Evolutionary conservation across 2,888 invertebrate species (phyloP).

Genomic region (Chrysolina oricalcia): DNA sequence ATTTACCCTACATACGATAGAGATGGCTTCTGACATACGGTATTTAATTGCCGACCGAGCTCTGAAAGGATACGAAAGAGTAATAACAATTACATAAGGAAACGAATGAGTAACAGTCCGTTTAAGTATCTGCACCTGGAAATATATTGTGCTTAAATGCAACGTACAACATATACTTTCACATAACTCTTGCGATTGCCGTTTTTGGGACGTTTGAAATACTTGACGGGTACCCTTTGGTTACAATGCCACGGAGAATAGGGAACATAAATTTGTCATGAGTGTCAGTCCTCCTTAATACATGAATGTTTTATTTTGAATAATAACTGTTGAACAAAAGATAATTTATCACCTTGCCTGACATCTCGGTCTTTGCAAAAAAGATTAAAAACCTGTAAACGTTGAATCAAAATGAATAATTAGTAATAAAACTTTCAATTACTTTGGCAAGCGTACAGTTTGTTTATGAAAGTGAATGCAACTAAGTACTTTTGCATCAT

Average conservation of each 20-base stretch:
- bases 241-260: not conserved
- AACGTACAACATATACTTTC: slow-evolving; percentile 12
- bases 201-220: slow-evolving; percentile 16
- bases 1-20: not conserved
- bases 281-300: not conserved
- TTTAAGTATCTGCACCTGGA: slow-evolving; percentile 19
- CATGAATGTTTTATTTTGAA: slow-evolving; percentile 11
- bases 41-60: not conserved
- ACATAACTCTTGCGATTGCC: slow-evolving; percentile 9
- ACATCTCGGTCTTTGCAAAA: not conserved
- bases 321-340: slow-evolving; percentile 6
- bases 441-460: not conserved
- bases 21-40: not conserved
- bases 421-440: not conserved
- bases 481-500: not conserved
- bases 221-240: slow-evolving; percentile 10
- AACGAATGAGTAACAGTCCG: slow-evolving; percentile 16
- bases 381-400: not conserved
- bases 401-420: not conserved
- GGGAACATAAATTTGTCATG: not conserved
- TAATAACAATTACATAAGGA: slow-evolving; percentile 20
- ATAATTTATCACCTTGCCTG: slow-evolving; percentile 1
- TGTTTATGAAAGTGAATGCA: not conserved
- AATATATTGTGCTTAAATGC: slow-evolving; percentile 12
- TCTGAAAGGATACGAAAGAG: not conserved